phyloP scores from a whole-genome alignment of 35 echinoderm and acorn worm species.

The Chiridota heheva region DNA sequence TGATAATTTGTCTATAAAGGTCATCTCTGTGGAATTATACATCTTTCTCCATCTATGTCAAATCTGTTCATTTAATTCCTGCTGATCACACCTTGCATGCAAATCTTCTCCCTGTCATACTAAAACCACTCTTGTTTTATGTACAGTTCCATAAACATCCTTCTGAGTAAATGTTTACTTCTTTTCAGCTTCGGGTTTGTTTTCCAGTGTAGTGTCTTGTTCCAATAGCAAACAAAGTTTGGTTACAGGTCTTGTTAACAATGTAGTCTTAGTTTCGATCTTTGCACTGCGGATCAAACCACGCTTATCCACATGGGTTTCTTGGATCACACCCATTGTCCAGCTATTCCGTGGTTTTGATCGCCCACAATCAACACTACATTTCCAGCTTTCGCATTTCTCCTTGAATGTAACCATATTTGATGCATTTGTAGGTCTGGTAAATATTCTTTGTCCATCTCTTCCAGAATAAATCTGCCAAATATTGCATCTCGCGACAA shows the following conservation, averaged over 20 bases:
- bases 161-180: too few relatives aligned
- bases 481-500: conserved; percentile 42
- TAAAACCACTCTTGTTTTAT: too few relatives aligned
- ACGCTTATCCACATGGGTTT: background rate
- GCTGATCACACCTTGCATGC: too few relatives aligned
- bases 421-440: background rate
- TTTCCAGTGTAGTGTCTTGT: background rate
- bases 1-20: too few relatives aligned
- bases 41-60: too few relatives aligned
- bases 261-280: conserved; percentile 27
- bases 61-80: too few relatives aligned
- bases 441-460: conserved; percentile 50
- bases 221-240: conserved; percentile 36
- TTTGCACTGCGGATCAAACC: conserved; percentile 26
- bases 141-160: too few relatives aligned
- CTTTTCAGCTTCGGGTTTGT: too few relatives aligned
- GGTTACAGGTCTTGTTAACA: background rate
- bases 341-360: background rate
- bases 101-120: too few relatives aligned
- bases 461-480: conserved; percentile 26
- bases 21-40: too few relatives aligned
- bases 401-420: conserved; percentile 24
- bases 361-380: conserved; percentile 27
- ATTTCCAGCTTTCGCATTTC: conserved; percentile 21
- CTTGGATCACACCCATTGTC: background rate